A percentile compares a stretch with the other conserved stretches of the same genome.
Evolutionary conservation across 2,113 vertebrate genomes (phyloP).

Genomic region (Solenodon paradoxus): DNA sequence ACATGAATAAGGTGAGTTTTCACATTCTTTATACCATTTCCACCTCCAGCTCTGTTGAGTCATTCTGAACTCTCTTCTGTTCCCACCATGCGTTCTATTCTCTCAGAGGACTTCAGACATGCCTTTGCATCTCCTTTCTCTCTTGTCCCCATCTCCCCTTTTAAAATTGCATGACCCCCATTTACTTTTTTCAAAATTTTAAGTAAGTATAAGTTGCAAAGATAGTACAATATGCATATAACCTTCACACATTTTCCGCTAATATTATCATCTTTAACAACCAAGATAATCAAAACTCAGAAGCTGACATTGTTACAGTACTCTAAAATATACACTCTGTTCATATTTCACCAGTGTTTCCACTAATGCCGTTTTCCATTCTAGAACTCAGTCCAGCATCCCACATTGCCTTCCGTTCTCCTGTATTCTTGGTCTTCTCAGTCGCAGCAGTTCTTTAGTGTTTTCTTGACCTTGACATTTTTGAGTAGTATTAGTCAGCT

Average conservation of each 20-base stretch:
- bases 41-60: not conserved
- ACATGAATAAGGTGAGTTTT: not conserved
- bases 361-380: not conserved
- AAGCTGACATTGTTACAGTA: not conserved
- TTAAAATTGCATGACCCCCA: not conserved
- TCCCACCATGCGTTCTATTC: not conserved
- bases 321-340: not conserved
- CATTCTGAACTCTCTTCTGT: not conserved
- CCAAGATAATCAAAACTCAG: not conserved
- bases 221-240: not conserved
- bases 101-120: not conserved
- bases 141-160: not conserved
- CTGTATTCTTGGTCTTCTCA: not conserved
- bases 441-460: not conserved
- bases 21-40: not conserved
- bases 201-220: slow-evolving; percentile 8
- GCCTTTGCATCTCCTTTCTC: not conserved
- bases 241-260: not conserved
- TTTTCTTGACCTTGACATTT: not conserved
- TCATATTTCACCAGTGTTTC: not conserved
- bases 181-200: not conserved
- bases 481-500: not conserved
- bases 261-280: not conserved
- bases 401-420: not conserved
- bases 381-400: not conserved